Evolutionary conservation across 2,797 vertebrate genomes (phyloP).

Genomic region (Champsocephalus esox): DNA sequence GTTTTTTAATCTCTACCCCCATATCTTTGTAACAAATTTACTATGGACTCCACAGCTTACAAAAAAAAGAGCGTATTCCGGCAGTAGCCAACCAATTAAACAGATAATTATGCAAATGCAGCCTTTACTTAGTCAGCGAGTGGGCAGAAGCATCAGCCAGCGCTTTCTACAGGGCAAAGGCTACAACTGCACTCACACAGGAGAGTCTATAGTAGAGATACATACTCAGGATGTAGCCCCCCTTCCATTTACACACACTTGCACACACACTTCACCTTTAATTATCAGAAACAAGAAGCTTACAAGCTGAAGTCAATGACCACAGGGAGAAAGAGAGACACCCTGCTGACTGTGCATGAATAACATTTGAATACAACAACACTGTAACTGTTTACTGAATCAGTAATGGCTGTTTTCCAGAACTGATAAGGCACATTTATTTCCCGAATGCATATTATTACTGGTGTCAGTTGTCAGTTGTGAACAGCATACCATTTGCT

Average conservation of each 20-base stretch:
- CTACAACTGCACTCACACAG: slow-evolving; percentile 50
- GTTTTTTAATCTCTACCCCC: slow-evolving; percentile 82
- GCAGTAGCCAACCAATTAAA: slow-evolving; percentile 84
- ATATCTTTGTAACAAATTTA: slow-evolving; percentile 81
- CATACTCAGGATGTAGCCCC: slow-evolving; percentile 44
- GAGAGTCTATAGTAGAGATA: slow-evolving; percentile 42
- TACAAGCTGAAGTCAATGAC: slow-evolving; percentile 67
- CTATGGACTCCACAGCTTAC: slow-evolving; percentile 76
- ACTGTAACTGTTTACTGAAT: slow-evolving; percentile 37
- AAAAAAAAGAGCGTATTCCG: slow-evolving; percentile 74
- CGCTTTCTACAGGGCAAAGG: slow-evolving; percentile 70
- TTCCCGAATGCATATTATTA: slow-evolving; percentile 26
- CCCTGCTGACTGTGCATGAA: slow-evolving; percentile 60
- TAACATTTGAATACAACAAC: slow-evolving; percentile 53
- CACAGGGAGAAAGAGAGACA: slow-evolving; percentile 56
- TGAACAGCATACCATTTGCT: slow-evolving; percentile 34
- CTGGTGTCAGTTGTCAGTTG: slow-evolving; percentile 28
- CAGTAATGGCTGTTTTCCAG: slow-evolving; percentile 27
- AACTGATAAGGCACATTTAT: slow-evolving; percentile 28
- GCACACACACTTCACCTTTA: slow-evolving; percentile 61
- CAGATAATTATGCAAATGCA: slow-evolving; percentile 89
- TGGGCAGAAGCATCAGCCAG: slow-evolving; percentile 79
- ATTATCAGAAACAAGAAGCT: slow-evolving; percentile 68
- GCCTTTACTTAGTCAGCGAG: slow-evolving; percentile 88
- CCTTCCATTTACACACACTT: slow-evolving; percentile 50